These are phyloP conservation scores for Deilephila porcellus DNA, from an alignment of 2,888 invertebrate species.

Conservation along the genomic window DNA sequence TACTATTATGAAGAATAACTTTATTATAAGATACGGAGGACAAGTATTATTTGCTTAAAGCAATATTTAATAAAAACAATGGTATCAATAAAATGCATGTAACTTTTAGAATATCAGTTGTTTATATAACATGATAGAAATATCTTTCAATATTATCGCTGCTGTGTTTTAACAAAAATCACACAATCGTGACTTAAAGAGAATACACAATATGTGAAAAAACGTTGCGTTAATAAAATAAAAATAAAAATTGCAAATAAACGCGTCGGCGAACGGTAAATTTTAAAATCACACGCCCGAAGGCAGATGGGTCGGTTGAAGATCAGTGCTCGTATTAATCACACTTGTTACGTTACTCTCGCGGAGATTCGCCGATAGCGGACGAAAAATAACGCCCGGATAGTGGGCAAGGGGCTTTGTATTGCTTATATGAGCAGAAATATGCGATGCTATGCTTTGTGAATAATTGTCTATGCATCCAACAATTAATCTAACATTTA, in stretches of 20 bases:
- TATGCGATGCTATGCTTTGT: neutral
- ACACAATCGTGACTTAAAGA: slow-evolving; percentile 24
- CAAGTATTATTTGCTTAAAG: too few species aligned
- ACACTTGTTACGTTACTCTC: slow-evolving; percentile 66
- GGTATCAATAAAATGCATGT: too few species aligned
- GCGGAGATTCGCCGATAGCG: slow-evolving; percentile 73
- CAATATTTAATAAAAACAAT: too few species aligned
- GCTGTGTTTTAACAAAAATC: too few species aligned
- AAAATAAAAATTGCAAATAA: slow-evolving; percentile 31
- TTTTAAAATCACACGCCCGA: slow-evolving; percentile 39
- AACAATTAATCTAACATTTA: neutral
- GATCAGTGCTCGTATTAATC: slow-evolving; percentile 70
- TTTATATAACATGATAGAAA: too few species aligned
- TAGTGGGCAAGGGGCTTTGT: slow-evolving; percentile 13
- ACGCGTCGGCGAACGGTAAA: slow-evolving; percentile 27
- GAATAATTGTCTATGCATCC: neutral
- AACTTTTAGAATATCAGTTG: too few species aligned
- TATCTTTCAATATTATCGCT: too few species aligned
- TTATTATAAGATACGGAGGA: too few species aligned
- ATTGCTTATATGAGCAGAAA: neutral
- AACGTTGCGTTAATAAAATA: slow-evolving; percentile 27
- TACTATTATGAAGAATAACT: too few species aligned
- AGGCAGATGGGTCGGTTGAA: slow-evolving; percentile 65
- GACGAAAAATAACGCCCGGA: slow-evolving; percentile 70
- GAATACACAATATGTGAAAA: slow-evolving; percentile 31